Evolutionary conservation across 1,140 invertebrate genomes (phyloP).

Genomic region (Polypedilum pembai): DNA sequence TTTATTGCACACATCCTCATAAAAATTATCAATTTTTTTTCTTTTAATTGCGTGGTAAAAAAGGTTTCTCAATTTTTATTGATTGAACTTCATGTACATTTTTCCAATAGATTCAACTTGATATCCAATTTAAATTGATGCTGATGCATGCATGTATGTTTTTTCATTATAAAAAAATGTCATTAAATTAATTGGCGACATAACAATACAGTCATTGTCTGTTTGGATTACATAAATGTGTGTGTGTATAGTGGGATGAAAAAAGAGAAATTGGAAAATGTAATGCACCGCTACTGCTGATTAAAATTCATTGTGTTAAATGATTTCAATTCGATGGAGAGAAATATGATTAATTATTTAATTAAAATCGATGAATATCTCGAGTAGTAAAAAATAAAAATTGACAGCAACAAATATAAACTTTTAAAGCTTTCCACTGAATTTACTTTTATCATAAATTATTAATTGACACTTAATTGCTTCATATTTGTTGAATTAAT

Average conservation of each 20-base stretch:
- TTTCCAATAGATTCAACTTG: no score
- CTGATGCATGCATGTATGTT: no score
- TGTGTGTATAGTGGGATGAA: not conserved
- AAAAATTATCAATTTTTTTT: no score
- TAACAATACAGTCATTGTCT: conserved; percentile 2
- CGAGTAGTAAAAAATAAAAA: not conserved
- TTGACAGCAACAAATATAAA: not conserved
- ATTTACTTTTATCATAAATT: not conserved
- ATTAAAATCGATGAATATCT: not conserved
- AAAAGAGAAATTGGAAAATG: not conserved
- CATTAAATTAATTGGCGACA: conserved; percentile 12
- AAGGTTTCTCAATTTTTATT: no score
- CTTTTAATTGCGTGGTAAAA: no score
- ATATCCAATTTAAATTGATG: no score
- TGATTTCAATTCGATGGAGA: not conserved
- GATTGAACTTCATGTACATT: no score
- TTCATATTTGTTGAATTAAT: not conserved
- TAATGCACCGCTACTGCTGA: not conserved
- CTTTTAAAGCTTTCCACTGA: not conserved
- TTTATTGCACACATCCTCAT: not conserved
- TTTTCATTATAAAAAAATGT: not conserved
- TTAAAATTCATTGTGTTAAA: conserved; percentile 20
- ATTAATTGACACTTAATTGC: not conserved
- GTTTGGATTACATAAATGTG: not conserved
- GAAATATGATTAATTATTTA: conserved; percentile 14